Evolutionary conservation across 2,888 invertebrate species (phyloP).

Genomic region (Lasioglossum lativentre): DNA sequence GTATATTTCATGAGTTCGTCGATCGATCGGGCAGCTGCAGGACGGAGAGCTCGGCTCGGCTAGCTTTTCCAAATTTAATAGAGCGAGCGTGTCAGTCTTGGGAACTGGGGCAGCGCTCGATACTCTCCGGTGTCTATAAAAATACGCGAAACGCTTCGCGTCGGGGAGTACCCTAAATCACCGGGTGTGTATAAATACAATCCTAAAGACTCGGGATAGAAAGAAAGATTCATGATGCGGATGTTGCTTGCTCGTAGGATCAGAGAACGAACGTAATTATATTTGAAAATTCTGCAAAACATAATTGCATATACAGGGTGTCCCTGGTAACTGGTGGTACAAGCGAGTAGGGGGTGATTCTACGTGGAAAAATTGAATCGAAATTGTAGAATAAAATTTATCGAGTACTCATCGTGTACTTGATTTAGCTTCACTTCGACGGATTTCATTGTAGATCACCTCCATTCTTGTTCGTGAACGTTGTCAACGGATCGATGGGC

Average conservation of each 20-base stretch:
- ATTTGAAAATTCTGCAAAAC: too few relatives aligned
- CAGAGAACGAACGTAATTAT: neutral
- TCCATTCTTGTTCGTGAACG: too few relatives aligned
- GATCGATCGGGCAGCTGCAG: neutral
- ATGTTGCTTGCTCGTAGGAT: neutral
- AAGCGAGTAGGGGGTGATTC: too few relatives aligned
- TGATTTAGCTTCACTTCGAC: too few relatives aligned
- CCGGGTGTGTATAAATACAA: neutral
- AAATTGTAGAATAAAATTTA: too few relatives aligned
- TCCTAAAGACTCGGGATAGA: neutral
- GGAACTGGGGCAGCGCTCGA: neutral
- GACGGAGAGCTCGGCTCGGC: neutral
- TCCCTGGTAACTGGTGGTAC: too few relatives aligned
- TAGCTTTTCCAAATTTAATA: constrained; percentile 2
- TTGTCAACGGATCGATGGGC: too few relatives aligned
- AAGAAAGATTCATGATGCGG: too few relatives aligned
- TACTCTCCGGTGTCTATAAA: neutral
- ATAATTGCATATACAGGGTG: too few relatives aligned
- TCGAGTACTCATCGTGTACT: too few relatives aligned
- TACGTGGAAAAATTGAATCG: too few relatives aligned
- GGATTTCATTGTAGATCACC: too few relatives aligned
- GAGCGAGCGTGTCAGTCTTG: neutral
- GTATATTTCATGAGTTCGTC: constrained; percentile 2
- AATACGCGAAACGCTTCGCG: constrained; percentile 5
- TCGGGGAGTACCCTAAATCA: neutral